Conservation (phyloP, 2,113 vertebrate species). For the Gorsachius goisagi region DNA sequence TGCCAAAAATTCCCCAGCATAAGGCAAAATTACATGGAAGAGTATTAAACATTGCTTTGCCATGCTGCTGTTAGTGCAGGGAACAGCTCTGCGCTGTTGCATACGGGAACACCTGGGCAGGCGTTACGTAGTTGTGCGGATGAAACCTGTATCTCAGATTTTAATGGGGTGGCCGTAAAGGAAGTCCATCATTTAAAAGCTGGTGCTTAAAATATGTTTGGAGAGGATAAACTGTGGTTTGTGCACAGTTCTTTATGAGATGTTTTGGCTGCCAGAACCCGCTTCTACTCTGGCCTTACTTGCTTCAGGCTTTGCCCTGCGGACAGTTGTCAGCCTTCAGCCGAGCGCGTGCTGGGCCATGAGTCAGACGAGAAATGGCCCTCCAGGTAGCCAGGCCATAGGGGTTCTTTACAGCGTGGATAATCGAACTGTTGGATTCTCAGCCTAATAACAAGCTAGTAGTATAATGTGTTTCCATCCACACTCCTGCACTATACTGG, state of each 20-base stretch:
- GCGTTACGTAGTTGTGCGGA: rapidly evolving
- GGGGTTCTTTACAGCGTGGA: rapidly evolving
- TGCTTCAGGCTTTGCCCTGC: not conserved
- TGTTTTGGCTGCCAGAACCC: not conserved
- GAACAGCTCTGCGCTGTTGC: not conserved
- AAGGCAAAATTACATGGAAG: not conserved
- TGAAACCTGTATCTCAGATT: not conserved
- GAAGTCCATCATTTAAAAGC: not conserved
- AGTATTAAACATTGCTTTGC: not conserved
- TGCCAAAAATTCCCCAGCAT: not conserved
- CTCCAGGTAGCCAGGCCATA: not conserved
- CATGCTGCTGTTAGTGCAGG: not conserved
- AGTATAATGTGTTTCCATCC: not conserved
- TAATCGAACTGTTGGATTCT: not conserved
- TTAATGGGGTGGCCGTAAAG: not conserved
- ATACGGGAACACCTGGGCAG: not conserved
- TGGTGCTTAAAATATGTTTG: not conserved
- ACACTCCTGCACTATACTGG: not conserved
- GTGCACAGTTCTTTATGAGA: not conserved
- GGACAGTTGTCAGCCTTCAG: not conserved
- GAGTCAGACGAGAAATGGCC: not conserved
- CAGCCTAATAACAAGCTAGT: not conserved
- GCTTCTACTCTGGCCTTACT: not conserved
- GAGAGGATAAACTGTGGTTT: not conserved
- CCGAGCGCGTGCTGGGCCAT: not conserved